Conservation (phyloP, 2,113 vertebrate genomes). For the Canis aureus region DNA sequence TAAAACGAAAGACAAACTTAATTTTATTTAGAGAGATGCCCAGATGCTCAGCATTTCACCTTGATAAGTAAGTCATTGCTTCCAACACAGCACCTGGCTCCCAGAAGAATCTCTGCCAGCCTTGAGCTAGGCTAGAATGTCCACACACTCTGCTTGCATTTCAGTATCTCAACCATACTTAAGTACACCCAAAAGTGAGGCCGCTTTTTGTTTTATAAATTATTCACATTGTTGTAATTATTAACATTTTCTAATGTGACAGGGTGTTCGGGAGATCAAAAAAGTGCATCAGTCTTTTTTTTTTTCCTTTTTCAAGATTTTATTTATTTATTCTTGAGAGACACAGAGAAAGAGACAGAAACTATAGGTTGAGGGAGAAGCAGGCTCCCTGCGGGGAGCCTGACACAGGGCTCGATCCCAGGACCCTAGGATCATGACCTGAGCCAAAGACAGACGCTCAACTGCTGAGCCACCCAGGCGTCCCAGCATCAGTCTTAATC, state of each 20-base stretch:
- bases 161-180: neutral
- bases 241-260: neutral
- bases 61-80: neutral
- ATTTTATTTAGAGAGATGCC: neutral
- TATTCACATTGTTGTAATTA: neutral
- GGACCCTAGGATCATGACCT: too few relatives aligned
- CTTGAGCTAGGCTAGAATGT: neutral
- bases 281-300: neutral
- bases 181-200: neutral
- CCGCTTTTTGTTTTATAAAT: constrained; percentile 18
- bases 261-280: neutral
- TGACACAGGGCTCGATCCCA: too few relatives aligned
- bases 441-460: too few relatives aligned
- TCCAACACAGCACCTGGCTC: neutral
- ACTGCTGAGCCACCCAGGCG: too few relatives aligned
- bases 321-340: too few relatives aligned
- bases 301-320: too few relatives aligned
- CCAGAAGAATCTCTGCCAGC: neutral
- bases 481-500: neutral
- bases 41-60: neutral
- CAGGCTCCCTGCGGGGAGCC: too few relatives aligned
- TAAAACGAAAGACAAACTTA: constrained; percentile 1
- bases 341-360: too few relatives aligned
- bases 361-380: too few relatives aligned
- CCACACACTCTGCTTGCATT: neutral